Percentiles rank a stretch among this genome's conserved stretches.
phyloP scores from a whole-genome alignment of 2,797 vertebrate species.

The Phoxinus dragarum region DNA sequence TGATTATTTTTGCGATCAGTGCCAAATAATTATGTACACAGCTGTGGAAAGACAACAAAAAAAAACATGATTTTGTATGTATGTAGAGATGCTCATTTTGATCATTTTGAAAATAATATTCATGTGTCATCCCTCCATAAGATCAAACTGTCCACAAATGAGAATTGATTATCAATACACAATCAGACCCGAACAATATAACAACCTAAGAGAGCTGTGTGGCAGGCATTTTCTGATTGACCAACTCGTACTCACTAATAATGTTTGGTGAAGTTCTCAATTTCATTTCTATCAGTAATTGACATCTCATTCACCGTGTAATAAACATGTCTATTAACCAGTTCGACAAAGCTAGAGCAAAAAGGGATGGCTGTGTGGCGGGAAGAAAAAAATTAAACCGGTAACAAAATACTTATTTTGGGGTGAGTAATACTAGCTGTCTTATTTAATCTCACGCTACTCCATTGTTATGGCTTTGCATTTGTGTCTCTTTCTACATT shows the following conservation, averaged over 20 bases:
- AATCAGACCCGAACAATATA: constrained; percentile 16
- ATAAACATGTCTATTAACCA: constrained; percentile 14
- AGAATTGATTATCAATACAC: constrained; percentile 21
- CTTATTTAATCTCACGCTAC: constrained; percentile 28
- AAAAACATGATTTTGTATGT: not conserved
- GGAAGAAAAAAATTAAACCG: not conserved
- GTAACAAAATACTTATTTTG: not conserved
- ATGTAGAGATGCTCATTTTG: not conserved
- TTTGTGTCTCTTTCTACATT: constrained; percentile 30
- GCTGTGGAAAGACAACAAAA: not conserved
- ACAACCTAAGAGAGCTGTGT: not conserved
- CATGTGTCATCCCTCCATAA: not conserved
- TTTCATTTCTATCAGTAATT: constrained; percentile 11
- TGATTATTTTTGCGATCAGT: constrained; percentile 4
- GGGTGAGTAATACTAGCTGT: not conserved
- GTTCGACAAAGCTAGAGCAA: not conserved
- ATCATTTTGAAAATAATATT: constrained; percentile 16
- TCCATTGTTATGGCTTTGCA: constrained; percentile 29
- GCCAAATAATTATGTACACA: constrained; percentile 31
- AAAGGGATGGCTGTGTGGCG: not conserved
- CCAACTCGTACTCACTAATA: constrained; percentile 5
- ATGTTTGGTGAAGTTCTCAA: constrained; percentile 2
- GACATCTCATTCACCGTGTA: not conserved
- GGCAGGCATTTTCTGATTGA: not conserved
- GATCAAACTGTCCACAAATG: not conserved